A percentile compares a stretch with the other conserved stretches of the same genome.
Conservation (phyloP, 2,888 invertebrate species). For the Ferdinandea cuprea region DNA sequence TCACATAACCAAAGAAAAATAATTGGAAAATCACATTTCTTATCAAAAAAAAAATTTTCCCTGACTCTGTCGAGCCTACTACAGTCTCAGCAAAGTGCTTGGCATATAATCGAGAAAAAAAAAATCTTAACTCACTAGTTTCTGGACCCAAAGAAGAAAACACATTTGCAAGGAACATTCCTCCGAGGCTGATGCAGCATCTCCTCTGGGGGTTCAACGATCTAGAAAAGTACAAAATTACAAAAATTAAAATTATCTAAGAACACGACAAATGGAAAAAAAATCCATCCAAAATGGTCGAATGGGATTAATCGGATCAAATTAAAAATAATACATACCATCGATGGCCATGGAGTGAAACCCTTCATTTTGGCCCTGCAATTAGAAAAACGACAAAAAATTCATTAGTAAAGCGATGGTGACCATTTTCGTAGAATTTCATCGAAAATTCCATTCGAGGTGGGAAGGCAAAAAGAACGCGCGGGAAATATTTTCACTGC, state of each 20-base stretch:
- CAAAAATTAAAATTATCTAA: conserved; percentile 32
- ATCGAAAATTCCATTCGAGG: conserved; percentile 23
- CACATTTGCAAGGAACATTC: conserved; percentile 90
- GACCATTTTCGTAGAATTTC: conserved; percentile 21
- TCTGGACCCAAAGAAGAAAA: conserved; percentile 97
- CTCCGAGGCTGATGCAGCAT: conserved; percentile 89
- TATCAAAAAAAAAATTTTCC: conserved; percentile 23
- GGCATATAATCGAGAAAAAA: conserved; percentile 31
- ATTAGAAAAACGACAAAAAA: conserved; percentile 76
- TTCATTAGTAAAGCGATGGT: conserved; percentile 76
- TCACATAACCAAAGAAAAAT: conserved; percentile 66
- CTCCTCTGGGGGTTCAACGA: conserved; percentile 91
- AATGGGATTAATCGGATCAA: conserved; percentile 1
- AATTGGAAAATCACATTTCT: conserved; percentile 49
- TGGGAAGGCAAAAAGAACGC: conserved; percentile 53
- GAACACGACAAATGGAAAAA: conserved; percentile 7
- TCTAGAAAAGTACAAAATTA: conserved; percentile 84
- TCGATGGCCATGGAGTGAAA: conserved; percentile 98
- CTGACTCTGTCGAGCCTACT: background rate
- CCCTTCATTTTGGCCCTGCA: conserved; percentile 99
- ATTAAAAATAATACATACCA: conserved; percentile 87
- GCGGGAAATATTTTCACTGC: conserved; percentile 66
- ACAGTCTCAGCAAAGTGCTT: background rate
- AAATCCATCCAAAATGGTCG: conserved; percentile 50
- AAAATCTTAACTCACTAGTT: conserved; percentile 91